Conservation (phyloP, 2,888 invertebrate species). For the Calameuta filiformis region DNA sequence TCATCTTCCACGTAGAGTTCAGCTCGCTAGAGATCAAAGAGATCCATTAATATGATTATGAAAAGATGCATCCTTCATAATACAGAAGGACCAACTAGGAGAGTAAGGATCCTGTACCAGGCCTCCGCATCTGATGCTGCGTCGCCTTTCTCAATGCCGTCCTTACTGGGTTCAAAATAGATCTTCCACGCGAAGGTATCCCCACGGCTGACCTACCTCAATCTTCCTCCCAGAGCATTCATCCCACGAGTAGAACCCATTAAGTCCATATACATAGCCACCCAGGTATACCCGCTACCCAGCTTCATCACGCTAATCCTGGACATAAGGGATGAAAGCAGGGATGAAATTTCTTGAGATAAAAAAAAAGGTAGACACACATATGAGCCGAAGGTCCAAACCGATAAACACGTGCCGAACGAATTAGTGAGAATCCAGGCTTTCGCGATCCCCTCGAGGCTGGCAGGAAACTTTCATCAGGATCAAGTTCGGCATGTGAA, state of each 20-base stretch:
- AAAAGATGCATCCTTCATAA: constrained; percentile 23
- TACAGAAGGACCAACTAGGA: background rate
- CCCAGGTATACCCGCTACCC: background rate
- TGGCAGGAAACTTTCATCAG: background rate
- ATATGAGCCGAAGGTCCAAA: background rate
- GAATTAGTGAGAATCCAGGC: background rate
- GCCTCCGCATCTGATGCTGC: background rate
- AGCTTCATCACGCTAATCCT: background rate
- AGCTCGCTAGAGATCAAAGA: constrained; percentile 26
- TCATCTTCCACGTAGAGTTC: background rate
- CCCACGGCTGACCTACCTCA: background rate
- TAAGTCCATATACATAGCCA: background rate
- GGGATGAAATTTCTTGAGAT: too few species aligned
- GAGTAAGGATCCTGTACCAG: background rate
- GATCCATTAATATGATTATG: constrained; percentile 33
- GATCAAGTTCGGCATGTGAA: background rate
- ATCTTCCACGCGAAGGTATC: background rate
- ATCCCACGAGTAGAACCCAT: background rate
- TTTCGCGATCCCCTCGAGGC: background rate
- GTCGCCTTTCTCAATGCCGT: background rate
- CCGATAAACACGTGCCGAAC: background rate
- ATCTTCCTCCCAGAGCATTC: background rate
- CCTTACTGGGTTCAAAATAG: background rate
- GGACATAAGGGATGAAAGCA: background rate
- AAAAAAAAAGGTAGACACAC: too few species aligned